These are phyloP conservation scores for Eilema sororculum DNA, from an alignment of 2,888 invertebrate species.

Conservation along the genomic window DNA sequence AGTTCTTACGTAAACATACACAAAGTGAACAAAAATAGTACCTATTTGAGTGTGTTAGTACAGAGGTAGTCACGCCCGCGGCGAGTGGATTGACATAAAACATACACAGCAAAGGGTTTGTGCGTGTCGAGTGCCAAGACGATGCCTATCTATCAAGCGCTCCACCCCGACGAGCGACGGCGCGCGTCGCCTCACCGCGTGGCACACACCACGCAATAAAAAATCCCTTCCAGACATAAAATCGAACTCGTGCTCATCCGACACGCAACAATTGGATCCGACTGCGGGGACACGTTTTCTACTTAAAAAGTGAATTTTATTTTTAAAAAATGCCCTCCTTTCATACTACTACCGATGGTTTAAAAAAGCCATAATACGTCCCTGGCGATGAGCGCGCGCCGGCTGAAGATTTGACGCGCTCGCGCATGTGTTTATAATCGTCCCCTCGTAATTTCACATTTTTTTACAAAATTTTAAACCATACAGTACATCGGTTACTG, in stretches of 20 bases:
- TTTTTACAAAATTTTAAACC: slow-evolving; percentile 77
- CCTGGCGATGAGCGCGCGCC: slow-evolving; percentile 78
- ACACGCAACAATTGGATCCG: slow-evolving; percentile 86
- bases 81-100: slow-evolving; percentile 53
- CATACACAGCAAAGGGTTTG: slow-evolving; percentile 65
- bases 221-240: slow-evolving; percentile 83
- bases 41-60: slow-evolving; percentile 29
- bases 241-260: slow-evolving; percentile 86
- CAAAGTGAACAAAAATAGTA: slow-evolving; percentile 37
- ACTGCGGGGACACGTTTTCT: slow-evolving; percentile 82
- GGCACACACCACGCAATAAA: slow-evolving; percentile 82
- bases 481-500: slow-evolving; percentile 78
- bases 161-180: slow-evolving; percentile 41
- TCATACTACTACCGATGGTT: slow-evolving; percentile 70
- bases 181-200: slow-evolving; percentile 47
- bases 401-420: slow-evolving; percentile 87
- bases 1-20: slow-evolving; percentile 54
- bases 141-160: slow-evolving; percentile 62
- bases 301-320: slow-evolving; percentile 83
- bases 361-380: slow-evolving; percentile 84
- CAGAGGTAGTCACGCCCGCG: slow-evolving; percentile 54
- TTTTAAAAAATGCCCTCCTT: slow-evolving; percentile 83
- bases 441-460: slow-evolving; percentile 83
- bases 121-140: slow-evolving; percentile 64
- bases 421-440: slow-evolving; percentile 86